A percentile compares a stretch with the other conserved stretches of the same genome.
Conservation (phyloP, 2,888 invertebrate species). For the Boloria euphrosyne region DNA sequence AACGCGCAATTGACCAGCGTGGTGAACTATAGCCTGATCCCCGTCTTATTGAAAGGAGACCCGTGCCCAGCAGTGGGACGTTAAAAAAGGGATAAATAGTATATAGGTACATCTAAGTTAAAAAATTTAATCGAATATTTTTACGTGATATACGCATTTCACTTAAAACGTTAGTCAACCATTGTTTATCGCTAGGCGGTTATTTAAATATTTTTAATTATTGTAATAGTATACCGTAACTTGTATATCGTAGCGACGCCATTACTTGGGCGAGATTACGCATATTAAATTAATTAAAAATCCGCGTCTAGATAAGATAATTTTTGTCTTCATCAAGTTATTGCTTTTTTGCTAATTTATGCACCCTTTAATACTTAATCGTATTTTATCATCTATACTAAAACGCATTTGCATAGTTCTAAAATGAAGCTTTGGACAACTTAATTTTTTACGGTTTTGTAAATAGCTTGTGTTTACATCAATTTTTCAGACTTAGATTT, state of each 20-base stretch:
- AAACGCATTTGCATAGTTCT: conserved; percentile 62
- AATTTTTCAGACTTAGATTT: too few relatives aligned
- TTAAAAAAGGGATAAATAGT: too few relatives aligned
- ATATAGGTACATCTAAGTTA: neutral
- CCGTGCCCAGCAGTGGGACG: too few relatives aligned
- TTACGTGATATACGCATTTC: conserved; percentile 1
- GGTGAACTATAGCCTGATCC: too few relatives aligned
- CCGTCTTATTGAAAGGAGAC: too few relatives aligned
- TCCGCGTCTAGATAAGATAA: conserved; percentile 58
- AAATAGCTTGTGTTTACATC: too few relatives aligned
- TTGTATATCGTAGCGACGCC: conserved; percentile 14
- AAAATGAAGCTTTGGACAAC: conserved; percentile 46
- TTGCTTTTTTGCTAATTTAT: conserved; percentile 75
- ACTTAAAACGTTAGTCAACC: conserved; percentile 12
- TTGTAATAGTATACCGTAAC: conserved; percentile 13
- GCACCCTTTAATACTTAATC: conserved; percentile 70
- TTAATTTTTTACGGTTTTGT: conserved; percentile 1
- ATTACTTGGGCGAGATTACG: conserved; percentile 25
- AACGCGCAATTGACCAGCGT: too few relatives aligned
- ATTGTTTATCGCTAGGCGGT: conserved; percentile 6
- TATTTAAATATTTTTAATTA: conserved; percentile 24
- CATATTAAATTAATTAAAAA: conserved; percentile 54
- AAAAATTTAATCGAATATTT: neutral
- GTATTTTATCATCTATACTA: conserved; percentile 65
- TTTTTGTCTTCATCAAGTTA: conserved; percentile 65